A percentile compares a stretch with the other conserved stretches of the same genome.
These are phyloP conservation scores for Nomada hirtipes DNA, from an alignment of 2,888 invertebrate genomes.

Conservation along the genomic window DNA sequence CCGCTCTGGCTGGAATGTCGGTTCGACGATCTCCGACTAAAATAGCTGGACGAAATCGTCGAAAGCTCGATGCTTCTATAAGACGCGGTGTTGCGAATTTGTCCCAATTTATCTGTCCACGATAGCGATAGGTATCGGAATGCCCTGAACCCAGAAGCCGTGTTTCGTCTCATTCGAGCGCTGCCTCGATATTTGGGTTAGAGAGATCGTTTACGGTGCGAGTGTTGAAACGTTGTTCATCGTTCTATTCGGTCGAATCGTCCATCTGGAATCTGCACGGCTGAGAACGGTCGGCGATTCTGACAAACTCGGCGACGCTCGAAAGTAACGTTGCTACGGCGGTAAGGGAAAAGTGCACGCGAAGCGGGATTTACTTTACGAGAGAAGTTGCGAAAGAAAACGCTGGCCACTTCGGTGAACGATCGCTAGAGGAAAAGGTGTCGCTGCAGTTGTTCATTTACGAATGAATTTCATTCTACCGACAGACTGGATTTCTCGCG, in stretches of 20 bases:
- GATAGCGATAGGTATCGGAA: no score
- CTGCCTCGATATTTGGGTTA: no score
- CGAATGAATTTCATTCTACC: constrained; percentile 21
- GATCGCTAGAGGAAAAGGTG: no score
- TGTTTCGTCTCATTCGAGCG: no score
- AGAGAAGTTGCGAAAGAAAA: not conserved
- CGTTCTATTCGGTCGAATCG: not conserved
- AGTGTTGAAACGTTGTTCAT: not conserved
- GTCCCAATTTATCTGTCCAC: not conserved
- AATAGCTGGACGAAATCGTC: constrained; percentile 9
- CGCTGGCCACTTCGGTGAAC: not conserved
- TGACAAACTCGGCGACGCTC: not conserved
- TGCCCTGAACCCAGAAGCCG: no score
- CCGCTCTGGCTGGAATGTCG: constrained; percentile 5
- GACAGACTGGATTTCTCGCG: constrained; percentile 36
- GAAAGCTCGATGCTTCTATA: not conserved
- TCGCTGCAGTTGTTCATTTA: constrained; percentile 3
- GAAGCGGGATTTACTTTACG: not conserved
- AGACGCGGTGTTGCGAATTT: not conserved
- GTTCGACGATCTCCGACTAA: constrained; percentile 16
- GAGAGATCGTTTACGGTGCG: not conserved
- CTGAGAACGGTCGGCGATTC: not conserved
- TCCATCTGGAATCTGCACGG: no score
- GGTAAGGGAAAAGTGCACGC: not conserved
- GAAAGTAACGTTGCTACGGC: no score